Evolutionary conservation across 2,797 vertebrate species (phyloP).

Genomic region (Malurus leucopterus): DNA sequence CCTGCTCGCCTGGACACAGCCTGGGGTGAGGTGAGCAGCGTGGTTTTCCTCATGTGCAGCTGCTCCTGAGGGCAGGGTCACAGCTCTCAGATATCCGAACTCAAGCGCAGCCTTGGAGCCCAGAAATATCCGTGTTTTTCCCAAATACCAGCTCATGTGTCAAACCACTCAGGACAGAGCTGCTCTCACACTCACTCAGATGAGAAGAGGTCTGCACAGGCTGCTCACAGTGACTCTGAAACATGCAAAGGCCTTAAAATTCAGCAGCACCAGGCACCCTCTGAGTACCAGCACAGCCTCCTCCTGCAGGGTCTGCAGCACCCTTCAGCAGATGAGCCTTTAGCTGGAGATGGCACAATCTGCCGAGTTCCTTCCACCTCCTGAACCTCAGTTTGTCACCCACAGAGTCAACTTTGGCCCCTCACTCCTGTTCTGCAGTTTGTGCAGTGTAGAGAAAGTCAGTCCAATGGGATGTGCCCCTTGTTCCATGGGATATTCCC

Average conservation of each 20-base stretch:
- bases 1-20: neutral
- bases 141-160: neutral
- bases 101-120: neutral
- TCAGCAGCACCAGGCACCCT: neutral
- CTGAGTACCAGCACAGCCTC: neutral
- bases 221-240: neutral
- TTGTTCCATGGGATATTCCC: neutral
- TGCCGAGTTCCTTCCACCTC: no score
- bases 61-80: neutral
- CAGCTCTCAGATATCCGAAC: neutral
- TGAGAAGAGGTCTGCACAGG: neutral
- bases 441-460: neutral
- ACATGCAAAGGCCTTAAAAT: neutral
- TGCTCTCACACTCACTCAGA: fast-evolving
- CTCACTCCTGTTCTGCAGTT: neutral
- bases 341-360: neutral
- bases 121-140: neutral
- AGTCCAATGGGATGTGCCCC: neutral
- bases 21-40: fast-evolving
- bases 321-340: neutral
- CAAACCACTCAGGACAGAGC: neutral
- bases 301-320: neutral
- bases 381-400: neutral
- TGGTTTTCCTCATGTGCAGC: neutral
- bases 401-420: neutral